Base-by-base conservation (phyloP, 2,797 vertebrate species). In the Hemitrygon akajei region DNA sequence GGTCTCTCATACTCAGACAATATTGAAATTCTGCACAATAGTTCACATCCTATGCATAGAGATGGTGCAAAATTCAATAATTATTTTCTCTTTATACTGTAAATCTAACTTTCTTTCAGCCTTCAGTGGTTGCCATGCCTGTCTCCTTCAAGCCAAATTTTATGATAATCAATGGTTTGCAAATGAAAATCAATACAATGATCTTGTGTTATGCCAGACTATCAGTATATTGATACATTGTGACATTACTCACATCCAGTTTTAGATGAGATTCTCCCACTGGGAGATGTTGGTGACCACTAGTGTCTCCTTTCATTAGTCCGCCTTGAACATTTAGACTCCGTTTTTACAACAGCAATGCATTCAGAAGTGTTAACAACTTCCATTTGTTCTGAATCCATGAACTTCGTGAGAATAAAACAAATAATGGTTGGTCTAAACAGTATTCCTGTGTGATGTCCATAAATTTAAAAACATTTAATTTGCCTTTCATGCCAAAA, bases 231-330 rank as follows among this genome's bases (percentile, higher is more conserved):
- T 75, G 37, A 93, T 76, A 75, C 25, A 93, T 93, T 93, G 47
- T 76, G 91, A 76, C 91, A 93, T 93, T 47, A 30, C 89, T 93
- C 9, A 12, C 73, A 93, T 76, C 40, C 91, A 76, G 71, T 93
- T 93, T 73, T 76, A 58, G 37, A 93, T 76, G 71, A 75, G 71
- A 93, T 76, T 93, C 71, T 56, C 91, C 91, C 91, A 76, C 12
- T 93, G 91, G 91, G 91, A 93, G 73, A 93, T 76, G 91, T 47
- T 56, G 40, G 22, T 93, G 86, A 47, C 91, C 91, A 56, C 71
- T n/a, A 12, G 73, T 56, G 47, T 93, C 91, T 93, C 71, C 40
- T 47, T 93, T 93, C 91, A 75, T 93, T 93, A 56, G 12, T 76
- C 91, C 75, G 10, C 76, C 27, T 76, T 58, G 73, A 93, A 37